Conservation (phyloP, 2,888 invertebrate genomes). For the Himalopsyche anomala region DNA sequence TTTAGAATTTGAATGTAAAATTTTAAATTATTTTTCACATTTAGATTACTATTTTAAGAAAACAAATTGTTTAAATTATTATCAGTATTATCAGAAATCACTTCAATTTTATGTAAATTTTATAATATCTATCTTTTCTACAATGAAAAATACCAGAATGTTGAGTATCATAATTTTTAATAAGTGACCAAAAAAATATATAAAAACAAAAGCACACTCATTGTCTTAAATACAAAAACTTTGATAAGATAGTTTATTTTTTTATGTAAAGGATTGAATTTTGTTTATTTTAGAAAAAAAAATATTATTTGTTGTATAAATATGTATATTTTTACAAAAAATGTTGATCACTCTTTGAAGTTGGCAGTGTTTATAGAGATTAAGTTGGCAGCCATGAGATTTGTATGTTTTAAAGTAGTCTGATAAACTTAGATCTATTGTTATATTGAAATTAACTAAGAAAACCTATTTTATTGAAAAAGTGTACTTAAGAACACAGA, state of each 20-base stretch:
- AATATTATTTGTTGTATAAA: background rate
- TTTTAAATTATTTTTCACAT: slow-evolving; percentile 35
- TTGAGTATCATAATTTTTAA: slow-evolving; percentile 10
- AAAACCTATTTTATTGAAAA: too few species aligned
- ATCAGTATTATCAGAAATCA: slow-evolving; percentile 36
- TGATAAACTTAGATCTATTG: too few species aligned
- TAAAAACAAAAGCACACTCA: background rate
- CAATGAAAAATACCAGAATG: background rate
- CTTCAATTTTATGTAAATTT: background rate
- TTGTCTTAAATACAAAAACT: background rate
- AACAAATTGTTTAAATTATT: slow-evolving; percentile 17
- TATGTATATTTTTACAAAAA: slow-evolving; percentile 35
- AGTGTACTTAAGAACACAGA: too few species aligned
- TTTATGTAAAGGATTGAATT: background rate
- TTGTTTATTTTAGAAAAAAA: background rate
- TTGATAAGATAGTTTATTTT: background rate
- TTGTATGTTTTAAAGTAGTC: background rate
- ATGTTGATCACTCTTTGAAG: background rate
- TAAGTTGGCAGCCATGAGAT: slow-evolving; percentile 43
- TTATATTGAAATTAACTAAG: too few species aligned
- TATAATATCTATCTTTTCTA: slow-evolving; percentile 15
- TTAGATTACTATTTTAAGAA: background rate
- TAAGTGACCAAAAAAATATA: background rate
- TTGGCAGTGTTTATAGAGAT: slow-evolving; percentile 29
- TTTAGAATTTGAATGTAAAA: slow-evolving; percentile 17